Conservation (phyloP, 1,140 invertebrate genomes). For the Hyles euphorbiae region DNA sequence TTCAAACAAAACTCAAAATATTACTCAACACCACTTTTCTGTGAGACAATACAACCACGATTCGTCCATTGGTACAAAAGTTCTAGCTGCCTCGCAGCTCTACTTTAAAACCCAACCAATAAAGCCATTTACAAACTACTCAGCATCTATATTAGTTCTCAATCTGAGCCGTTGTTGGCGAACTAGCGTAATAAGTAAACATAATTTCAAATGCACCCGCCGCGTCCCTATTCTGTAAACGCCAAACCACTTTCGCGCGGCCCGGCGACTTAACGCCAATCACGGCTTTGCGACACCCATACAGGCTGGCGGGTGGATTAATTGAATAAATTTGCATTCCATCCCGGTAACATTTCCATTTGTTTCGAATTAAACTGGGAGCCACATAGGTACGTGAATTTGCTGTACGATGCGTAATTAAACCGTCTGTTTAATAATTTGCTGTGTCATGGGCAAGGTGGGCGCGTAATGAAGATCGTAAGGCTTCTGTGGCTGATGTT, state of each 20-base stretch:
- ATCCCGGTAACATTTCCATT: slow-evolving; percentile 59
- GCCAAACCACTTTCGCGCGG: slow-evolving; percentile 38
- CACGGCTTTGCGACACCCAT: slow-evolving; percentile 59
- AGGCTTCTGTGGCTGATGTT: too few relatives aligned
- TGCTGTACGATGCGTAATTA: slow-evolving; percentile 1
- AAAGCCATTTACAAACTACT: too few relatives aligned
- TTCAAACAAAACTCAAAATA: too few relatives aligned
- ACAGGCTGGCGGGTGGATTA: slow-evolving; percentile 58
- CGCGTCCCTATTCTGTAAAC: slow-evolving; percentile 30
- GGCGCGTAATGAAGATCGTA: too few relatives aligned
- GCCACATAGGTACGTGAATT: slow-evolving; percentile 1
- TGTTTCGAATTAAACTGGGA: slow-evolving; percentile 49
- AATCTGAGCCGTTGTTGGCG: slow-evolving; percentile 6
- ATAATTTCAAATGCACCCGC: slow-evolving; percentile 31
- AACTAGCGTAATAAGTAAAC: slow-evolving; percentile 32
- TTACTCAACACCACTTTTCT: too few relatives aligned
- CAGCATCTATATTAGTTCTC: background rate
- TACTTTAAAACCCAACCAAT: too few relatives aligned
- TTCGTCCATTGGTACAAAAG: background rate
- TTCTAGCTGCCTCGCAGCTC: background rate
- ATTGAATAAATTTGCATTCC: slow-evolving; percentile 72
- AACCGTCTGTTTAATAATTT: background rate
- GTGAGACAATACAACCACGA: too few relatives aligned
- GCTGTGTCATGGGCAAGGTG: background rate
- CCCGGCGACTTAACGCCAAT: slow-evolving; percentile 61